phyloP scores from a whole-genome alignment of 1,140 invertebrate species.

The Paraescarpia echinospica region DNA sequence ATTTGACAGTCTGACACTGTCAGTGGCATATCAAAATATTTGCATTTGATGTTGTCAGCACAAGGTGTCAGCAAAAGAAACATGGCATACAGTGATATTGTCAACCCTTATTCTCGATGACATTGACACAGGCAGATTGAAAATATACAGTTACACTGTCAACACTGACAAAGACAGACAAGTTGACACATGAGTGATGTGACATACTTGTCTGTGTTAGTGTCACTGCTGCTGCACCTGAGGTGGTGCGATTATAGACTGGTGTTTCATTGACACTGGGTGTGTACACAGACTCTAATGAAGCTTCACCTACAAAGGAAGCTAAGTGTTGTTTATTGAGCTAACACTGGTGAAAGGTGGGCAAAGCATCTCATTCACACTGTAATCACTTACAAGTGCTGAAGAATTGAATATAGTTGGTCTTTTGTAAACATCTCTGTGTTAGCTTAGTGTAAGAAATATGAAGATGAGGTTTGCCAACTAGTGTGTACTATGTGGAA shows the following conservation, averaged over 20 bases:
- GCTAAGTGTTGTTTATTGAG: background rate
- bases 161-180: background rate
- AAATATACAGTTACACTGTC: background rate
- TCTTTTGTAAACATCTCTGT: background rate
- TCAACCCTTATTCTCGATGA: background rate
- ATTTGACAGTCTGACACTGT: too few relatives aligned
- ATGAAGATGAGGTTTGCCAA: background rate
- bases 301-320: background rate
- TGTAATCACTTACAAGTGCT: background rate
- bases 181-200: background rate
- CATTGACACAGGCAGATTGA: background rate
- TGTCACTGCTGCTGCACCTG: background rate
- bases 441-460: background rate
- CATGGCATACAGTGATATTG: background rate
- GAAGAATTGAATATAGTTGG: background rate
- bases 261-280: background rate
- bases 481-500: background rate
- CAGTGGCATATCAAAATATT: too few relatives aligned
- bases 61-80: background rate
- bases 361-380: background rate
- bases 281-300: background rate
- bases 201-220: background rate
- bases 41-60: background rate
- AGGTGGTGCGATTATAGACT: background rate
- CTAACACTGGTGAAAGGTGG: background rate